Evolutionary conservation across 2,888 invertebrate species (phyloP), one percentile per base, ranked within the genome.

Genomic region (Entomobrya proxima): DNA sequence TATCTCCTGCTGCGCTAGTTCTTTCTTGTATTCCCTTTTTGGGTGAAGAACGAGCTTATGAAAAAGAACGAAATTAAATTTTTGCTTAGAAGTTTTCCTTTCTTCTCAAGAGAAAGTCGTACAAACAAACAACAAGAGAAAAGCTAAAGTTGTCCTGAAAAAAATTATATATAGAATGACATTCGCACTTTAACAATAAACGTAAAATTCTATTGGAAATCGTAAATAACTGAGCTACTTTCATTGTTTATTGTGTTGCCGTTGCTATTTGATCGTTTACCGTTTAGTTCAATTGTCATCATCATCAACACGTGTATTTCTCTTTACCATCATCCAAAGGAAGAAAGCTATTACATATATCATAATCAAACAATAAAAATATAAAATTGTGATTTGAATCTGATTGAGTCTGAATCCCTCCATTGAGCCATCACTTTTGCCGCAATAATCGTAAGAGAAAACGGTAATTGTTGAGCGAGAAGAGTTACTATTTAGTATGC

Each of bases 331-430:
- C 35, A 18, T 64, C 4, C 7, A 18, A 4, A n/a, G 9, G n/a
- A 18, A 35, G 18, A 64, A 64, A 35, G 18, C 35, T 64, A 18
- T 27, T 27, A 37, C 11, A 18, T 35, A 64, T 58, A 58, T 35
- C 52, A 52, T 52, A 52, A 52, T 52, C 35, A 64, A 64, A 64
- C 32, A 40, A 9, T 18, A n/a, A n/a, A n/a, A 24, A 4, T 27
- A 13, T 30, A 24, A 30, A 55, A 32, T 32, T 64, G 64, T 77
- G 77, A 77, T 77, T 64, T 77, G 24, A 77, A 77, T 75, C n/a
- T 44, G 7, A 58, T n/a, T 30, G 44, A 61, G 61, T 77, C 77
- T 77, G 77, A 77, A 27, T 77, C 61, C 75, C 55, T 77, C 61
- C 61, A 44, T 5, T 44, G 13, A 47, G 40, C 9, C 35, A 40